A percentile compares a stretch with the other conserved stretches of the same genome.
phyloP scores from a whole-genome alignment of 2,888 invertebrate species.

The Pelosia muscerda region DNA sequence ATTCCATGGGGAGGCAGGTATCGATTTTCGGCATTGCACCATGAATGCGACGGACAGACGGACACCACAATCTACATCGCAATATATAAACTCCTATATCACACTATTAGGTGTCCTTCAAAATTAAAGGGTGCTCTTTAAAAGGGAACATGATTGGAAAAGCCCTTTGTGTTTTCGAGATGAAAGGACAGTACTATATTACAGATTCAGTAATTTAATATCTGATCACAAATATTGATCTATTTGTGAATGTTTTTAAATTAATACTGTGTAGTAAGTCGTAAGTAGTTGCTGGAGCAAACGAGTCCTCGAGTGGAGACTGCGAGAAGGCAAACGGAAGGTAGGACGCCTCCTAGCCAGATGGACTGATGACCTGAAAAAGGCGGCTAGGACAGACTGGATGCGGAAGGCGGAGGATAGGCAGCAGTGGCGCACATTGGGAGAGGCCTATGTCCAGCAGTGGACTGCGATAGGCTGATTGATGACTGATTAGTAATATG shows the following conservation, averaged over 20 bases:
- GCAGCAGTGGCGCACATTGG: no score
- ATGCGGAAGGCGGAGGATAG: no score
- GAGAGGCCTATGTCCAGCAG: no score
- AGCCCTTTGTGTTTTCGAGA: conserved; percentile 11
- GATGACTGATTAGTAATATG: no score
- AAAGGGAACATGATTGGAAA: conserved; percentile 9
- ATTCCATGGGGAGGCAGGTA: conserved; percentile 53
- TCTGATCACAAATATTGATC: not conserved
- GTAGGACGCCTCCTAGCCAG: no score
- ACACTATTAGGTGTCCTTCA: conserved; percentile 1
- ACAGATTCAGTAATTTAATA: not conserved
- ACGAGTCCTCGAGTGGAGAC: no score
- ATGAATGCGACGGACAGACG: conserved; percentile 48
- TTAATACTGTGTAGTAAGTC: no score
- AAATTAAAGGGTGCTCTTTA: conserved; percentile 15
- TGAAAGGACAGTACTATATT: conserved; percentile 12
- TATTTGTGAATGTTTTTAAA: not conserved
- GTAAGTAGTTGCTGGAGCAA: no score
- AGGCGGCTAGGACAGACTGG: no score
- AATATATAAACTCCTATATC: conserved; percentile 15
- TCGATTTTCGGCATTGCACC: conserved; percentile 55
- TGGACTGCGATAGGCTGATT: no score
- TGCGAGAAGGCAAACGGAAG: no score
- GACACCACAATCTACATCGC: conserved; percentile 27
- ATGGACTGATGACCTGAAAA: no score